These are phyloP conservation scores for Hyperoplus immaculatus DNA, from an alignment of 2,797 vertebrate species.

Conservation along the genomic window DNA sequence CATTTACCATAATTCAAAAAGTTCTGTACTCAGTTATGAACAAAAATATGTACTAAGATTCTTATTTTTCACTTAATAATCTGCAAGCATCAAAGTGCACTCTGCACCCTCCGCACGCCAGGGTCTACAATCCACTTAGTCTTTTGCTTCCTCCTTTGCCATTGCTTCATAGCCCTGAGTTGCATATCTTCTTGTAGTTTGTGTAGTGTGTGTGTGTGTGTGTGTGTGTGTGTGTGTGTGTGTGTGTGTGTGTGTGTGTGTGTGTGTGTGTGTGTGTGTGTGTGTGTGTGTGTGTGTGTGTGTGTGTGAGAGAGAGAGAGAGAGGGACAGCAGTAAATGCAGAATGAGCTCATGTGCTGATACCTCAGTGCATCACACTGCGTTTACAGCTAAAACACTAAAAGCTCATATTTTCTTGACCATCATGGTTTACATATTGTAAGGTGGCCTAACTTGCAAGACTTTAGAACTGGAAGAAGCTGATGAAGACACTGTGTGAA, in stretches of 20 bases:
- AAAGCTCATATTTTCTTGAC: background rate
- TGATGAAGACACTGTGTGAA: no score
- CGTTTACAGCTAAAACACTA: conserved; percentile 5
- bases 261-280: conserved; percentile 19
- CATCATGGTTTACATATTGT: background rate
- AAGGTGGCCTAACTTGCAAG: no score
- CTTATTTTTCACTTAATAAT: conserved; percentile 17
- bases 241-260: conserved; percentile 36
- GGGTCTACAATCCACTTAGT: conserved; percentile 58
- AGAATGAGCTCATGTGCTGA: conserved; percentile 6
- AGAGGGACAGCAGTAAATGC: conserved; percentile 5
- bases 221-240: conserved; percentile 18
- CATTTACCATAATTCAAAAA: background rate
- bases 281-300: conserved; percentile 34
- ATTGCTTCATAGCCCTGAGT: conserved; percentile 63
- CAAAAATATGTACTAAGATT: background rate
- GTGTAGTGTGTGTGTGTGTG: conserved; percentile 10
- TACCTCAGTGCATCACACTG: background rate
- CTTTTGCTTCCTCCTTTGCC: conserved; percentile 52
- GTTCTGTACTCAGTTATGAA: background rate
- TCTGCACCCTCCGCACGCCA: conserved; percentile 54
- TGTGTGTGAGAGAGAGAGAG: conserved; percentile 27
- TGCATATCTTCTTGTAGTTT: conserved; percentile 59
- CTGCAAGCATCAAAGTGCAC: conserved; percentile 21
- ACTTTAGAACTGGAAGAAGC: no score